These are phyloP conservation scores for Cariama cristata DNA, from an alignment of 2,113 vertebrate species.

Conservation along the genomic window DNA sequence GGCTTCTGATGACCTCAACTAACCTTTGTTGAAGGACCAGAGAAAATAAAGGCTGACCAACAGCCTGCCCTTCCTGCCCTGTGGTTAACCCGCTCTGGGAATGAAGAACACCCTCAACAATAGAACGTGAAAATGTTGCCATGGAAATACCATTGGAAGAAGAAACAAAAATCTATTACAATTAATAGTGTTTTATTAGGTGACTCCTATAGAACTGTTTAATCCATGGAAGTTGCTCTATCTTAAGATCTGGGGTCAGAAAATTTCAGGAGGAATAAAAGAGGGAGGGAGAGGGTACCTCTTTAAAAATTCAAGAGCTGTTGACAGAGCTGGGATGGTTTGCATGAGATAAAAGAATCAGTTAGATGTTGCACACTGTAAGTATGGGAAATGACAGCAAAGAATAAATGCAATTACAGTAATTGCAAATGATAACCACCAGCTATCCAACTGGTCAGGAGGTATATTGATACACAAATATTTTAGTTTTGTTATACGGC, in stretches of 20 bases:
- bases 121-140: conserved; percentile 78
- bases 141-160: conserved; percentile 79
- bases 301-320: conserved; percentile 62
- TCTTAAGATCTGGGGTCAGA: conserved; percentile 55
- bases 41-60: conserved; percentile 92
- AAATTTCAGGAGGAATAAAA: conserved; percentile 52
- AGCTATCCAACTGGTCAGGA: neutral
- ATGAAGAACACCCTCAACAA: conserved; percentile 75
- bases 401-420: neutral
- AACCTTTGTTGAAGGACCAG: conserved; percentile 87
- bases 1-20: conserved; percentile 82
- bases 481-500: neutral
- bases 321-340: conserved; percentile 47
- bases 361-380: neutral
- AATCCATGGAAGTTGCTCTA: conserved; percentile 56
- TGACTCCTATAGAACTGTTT: conserved; percentile 66
- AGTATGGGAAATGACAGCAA: neutral
- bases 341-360: conserved; percentile 54
- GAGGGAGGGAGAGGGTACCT: neutral
- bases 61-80: conserved; percentile 82
- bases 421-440: neutral
- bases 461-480: neutral
- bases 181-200: conserved; percentile 80
- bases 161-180: conserved; percentile 81
- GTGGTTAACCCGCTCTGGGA: conserved; percentile 79